Percentiles rank a stretch among this genome's conserved stretches.
phyloP scores from a whole-genome alignment of 2,113 vertebrate genomes.

The Pardalotus punctatus region DNA sequence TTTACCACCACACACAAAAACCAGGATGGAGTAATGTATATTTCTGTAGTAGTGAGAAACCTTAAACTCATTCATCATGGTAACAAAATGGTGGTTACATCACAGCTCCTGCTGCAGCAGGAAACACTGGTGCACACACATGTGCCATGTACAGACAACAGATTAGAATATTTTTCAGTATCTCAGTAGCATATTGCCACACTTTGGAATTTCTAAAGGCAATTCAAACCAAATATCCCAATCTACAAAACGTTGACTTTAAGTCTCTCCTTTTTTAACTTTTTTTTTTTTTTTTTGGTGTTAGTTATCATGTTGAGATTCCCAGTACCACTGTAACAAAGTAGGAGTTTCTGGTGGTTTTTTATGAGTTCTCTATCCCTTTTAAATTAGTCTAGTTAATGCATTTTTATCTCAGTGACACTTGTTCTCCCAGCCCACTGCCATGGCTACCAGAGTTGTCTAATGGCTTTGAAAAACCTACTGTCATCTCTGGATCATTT shows the following conservation, averaged over 20 bases:
- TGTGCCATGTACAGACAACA: not conserved
- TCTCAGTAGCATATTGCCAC: not conserved
- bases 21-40: not conserved
- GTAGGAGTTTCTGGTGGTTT: not conserved
- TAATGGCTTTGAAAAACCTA: slow-evolving; percentile 27
- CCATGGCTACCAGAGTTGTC: not conserved
- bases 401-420: slow-evolving; percentile 7
- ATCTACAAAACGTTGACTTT: not conserved
- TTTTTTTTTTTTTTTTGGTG: not conserved
- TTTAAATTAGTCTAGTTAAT: not conserved
- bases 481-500: not conserved
- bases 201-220: not conserved
- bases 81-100: not conserved
- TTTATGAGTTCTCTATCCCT: not conserved
- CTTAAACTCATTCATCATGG: not conserved
- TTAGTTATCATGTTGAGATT: not conserved
- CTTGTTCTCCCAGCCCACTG: not conserved
- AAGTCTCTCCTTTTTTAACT: not conserved
- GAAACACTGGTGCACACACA: not conserved
- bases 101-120: not conserved
- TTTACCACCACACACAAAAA: not conserved
- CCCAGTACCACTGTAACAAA: not conserved
- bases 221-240: not conserved
- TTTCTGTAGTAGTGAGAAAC: not conserved
- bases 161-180: not conserved